Base-by-base conservation (phyloP, 1,140 invertebrate species). In the Cherax destructor region DNA sequence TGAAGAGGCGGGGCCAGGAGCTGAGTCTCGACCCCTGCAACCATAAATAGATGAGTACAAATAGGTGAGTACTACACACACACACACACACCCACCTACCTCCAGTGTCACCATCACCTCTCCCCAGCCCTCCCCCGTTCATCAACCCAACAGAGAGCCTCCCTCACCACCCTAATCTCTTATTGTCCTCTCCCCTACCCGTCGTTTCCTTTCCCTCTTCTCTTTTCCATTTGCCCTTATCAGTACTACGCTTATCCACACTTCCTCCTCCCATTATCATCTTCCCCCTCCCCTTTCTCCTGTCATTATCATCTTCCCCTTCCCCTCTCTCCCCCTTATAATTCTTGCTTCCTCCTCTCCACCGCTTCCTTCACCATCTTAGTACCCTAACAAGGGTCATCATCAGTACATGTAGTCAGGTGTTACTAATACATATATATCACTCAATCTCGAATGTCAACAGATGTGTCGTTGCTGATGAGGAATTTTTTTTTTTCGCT, bases 131-230 rank as follows among this genome's bases (percentile, higher is more conserved):
- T 30, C 24, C 69, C n/a, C 24, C n/a, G n/a, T 10, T n/a, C 24
- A n/a, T 24, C 69, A 21, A 74, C n/a, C 69, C 69, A 41, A 41
- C 30, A 41, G 30, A 41, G 30, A 41, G 2, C 30, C 69, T 30
- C n/a, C 24, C 5, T 74, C 24, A 74, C 69, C n/a, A 74, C 69
- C 69, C 69, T 74, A 74, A 74, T 74, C 69, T 30, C 69, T 74
- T 30, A 74, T 74, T 74, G n/a, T 74, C 69, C 69, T 21, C 69
- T 21, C 7, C 69, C 69, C n/a, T 65, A 65, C n/a, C 18, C 6
- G 69, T 74, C 2, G 2, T 24, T 30, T 24, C 69, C 69, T 30
- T n/a, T 74, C 11, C 69, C 5, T 30, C 69, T 74, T 21, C 69
- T 74, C 69, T 74, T 74, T 74, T 74, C 30, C 13, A 74, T 74